These are phyloP conservation scores for Montipora efflorescens DNA, from an alignment of 64 coral and sea anemone genomes.

Conservation along the genomic window DNA sequence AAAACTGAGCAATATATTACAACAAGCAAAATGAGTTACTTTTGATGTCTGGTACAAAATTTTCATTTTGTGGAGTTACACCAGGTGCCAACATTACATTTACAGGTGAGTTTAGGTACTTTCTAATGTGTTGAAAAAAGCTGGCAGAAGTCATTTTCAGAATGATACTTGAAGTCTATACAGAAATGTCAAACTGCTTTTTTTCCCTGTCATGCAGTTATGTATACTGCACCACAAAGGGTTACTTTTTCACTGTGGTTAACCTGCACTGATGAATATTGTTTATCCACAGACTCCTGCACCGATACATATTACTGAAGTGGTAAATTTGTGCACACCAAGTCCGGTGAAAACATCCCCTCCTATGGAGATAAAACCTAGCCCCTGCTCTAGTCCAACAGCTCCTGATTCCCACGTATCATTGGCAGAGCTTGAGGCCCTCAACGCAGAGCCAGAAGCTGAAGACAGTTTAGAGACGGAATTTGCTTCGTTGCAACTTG, in stretches of 20 bases:
- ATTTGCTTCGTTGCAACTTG: background rate
- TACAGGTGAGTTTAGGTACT: no score
- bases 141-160: background rate
- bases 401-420: background rate
- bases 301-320: background rate
- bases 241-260: background rate
- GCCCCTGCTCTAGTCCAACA: background rate
- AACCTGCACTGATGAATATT: background rate
- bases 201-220: no score
- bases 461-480: background rate
- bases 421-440: background rate
- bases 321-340: slow-evolving; percentile 1
- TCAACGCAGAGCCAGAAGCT: no score
- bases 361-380: background rate
- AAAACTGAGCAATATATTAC: no score
- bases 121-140: no score
- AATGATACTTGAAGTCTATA: background rate
- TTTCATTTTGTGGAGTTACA: no score
- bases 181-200: no score
- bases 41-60: no score
- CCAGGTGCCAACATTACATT: no score
- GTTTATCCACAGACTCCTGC: background rate
- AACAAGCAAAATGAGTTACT: no score
- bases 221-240: background rate
- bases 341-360: background rate